Conservation (phyloP, 2,113 vertebrate genomes). For the Brachyhypopomus occidentalis region DNA sequence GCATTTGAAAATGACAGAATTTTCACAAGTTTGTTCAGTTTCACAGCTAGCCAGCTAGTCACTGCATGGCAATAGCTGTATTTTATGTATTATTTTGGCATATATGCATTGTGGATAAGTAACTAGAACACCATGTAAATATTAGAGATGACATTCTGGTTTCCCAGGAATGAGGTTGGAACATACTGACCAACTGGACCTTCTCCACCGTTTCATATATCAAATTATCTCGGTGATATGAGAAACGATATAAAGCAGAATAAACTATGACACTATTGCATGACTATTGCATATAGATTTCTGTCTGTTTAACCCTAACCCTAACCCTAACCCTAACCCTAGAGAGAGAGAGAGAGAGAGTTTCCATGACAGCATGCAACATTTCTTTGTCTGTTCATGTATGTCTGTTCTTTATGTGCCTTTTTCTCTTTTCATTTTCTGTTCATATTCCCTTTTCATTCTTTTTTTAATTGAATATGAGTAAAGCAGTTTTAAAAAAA, state of each 20-base stretch:
- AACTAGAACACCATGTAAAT: conserved; percentile 51
- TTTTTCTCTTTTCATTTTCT: conserved; percentile 45
- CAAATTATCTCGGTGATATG: conserved; percentile 67
- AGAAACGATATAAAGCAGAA: conserved; percentile 66
- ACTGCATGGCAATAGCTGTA: not conserved
- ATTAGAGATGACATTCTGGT: conserved; percentile 56
- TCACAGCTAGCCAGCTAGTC: no score
- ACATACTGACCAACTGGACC: conserved; percentile 60
- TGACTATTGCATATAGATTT: conserved; percentile 66
- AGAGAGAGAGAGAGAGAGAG: no score
- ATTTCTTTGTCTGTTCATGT: conserved; percentile 38
- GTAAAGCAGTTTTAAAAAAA: conserved; percentile 63
- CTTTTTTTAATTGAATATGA: conserved; percentile 59
- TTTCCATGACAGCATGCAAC: conserved; percentile 37
- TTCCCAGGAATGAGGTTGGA: conserved; percentile 65
- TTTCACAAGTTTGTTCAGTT: no score
- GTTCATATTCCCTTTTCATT: conserved; percentile 51
- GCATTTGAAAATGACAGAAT: not conserved
- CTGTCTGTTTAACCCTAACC: no score
- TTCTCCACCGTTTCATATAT: conserved; percentile 69
- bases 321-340: not conserved
- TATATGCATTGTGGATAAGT: not conserved
- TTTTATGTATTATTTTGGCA: not conserved
- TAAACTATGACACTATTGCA: conserved; percentile 64
- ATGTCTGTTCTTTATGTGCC: conserved; percentile 45